phyloP scores from a whole-genome alignment of 1,140 invertebrate genomes.

The Apis dorsata region DNA sequence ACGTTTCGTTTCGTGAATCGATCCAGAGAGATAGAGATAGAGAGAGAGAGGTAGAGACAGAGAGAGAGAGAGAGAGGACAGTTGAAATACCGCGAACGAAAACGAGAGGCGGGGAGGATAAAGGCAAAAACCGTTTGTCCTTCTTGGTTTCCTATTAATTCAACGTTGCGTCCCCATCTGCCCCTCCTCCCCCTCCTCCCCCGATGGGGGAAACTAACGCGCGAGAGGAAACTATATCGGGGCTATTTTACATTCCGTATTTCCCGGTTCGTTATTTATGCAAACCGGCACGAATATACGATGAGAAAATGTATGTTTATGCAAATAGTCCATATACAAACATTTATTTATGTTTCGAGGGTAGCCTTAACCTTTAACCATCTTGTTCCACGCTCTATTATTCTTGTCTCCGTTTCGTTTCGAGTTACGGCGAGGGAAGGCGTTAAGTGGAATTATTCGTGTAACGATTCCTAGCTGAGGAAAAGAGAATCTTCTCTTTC shows the following conservation, averaged over 20 bases:
- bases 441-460: constrained; percentile 25
- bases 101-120: background rate
- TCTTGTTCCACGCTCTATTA: background rate
- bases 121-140: constrained; percentile 1
- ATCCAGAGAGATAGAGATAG: background rate
- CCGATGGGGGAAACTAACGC: constrained; percentile 7
- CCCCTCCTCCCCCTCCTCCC: no score
- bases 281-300: constrained; percentile 68
- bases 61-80: no score
- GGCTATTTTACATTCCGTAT: constrained; percentile 70
- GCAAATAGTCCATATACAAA: constrained; percentile 57
- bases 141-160: constrained; percentile 50
- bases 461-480: background rate
- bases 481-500: background rate
- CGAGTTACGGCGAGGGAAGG: background rate
- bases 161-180: constrained; percentile 19
- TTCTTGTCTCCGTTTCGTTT: background rate
- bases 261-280: constrained; percentile 75
- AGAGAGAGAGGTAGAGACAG: no score
- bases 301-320: constrained; percentile 72
- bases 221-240: constrained; percentile 39
- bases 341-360: constrained; percentile 64
- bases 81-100: background rate
- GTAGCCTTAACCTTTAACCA: constrained; percentile 62
- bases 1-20: background rate